Evolutionary conservation across 2,888 invertebrate genomes (phyloP).

Genomic region (Aricia artaxerxes): DNA sequence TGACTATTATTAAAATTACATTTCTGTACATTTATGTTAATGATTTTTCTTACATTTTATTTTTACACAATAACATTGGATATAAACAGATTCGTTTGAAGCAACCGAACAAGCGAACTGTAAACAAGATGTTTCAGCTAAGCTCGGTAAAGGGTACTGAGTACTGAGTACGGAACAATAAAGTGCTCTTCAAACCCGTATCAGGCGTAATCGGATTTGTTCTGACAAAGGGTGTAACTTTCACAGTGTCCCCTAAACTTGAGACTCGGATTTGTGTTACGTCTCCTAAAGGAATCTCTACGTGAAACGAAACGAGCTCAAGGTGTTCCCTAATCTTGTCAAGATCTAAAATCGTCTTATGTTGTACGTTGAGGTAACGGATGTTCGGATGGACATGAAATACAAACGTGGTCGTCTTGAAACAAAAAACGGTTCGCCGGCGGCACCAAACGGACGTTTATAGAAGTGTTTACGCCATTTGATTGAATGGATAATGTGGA

Average conservation of each 20-base stretch:
- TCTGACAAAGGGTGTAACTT: not conserved
- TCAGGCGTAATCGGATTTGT: constrained; percentile 18
- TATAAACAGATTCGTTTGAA: not conserved
- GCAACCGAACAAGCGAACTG: not conserved
- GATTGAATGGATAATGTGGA: too few species aligned
- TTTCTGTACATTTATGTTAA: too few species aligned
- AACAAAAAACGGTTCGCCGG: too few species aligned
- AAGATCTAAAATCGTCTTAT: too few species aligned
- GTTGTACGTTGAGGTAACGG: too few species aligned
- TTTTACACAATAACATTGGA: not conserved
- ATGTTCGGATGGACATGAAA: too few species aligned
- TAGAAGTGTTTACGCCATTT: too few species aligned
- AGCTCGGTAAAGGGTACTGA: not conserved
- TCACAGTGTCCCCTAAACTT: not conserved
- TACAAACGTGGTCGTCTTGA: too few species aligned
- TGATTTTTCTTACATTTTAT: too few species aligned
- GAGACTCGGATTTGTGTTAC: not conserved
- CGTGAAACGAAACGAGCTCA: not conserved
- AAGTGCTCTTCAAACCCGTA: not conserved
- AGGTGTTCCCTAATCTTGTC: too few species aligned
- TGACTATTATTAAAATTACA: too few species aligned
- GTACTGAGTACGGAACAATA: not conserved
- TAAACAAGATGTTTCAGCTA: not conserved
- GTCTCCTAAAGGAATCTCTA: not conserved
- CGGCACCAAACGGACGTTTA: too few species aligned